phyloP scores from a whole-genome alignment of 2,888 invertebrate species.

The Eristalis tenax region DNA sequence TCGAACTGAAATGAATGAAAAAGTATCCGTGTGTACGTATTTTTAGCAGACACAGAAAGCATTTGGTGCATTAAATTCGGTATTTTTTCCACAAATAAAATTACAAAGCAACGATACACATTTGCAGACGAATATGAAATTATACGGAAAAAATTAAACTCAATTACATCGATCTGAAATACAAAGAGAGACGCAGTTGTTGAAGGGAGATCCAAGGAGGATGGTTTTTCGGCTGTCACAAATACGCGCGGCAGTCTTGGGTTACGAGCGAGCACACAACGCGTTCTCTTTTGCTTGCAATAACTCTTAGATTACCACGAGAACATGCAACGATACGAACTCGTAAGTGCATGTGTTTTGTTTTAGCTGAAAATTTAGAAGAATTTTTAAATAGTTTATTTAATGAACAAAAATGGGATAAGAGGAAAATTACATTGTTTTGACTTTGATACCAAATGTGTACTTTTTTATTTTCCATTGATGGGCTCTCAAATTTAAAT shows the following conservation, averaged over 20 bases:
- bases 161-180: neutral
- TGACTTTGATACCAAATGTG: too few species aligned
- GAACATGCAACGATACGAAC: neutral
- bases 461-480: too few species aligned
- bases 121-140: constrained; percentile 27
- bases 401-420: neutral
- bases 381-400: neutral
- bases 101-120: constrained; percentile 30
- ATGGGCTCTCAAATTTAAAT: too few species aligned
- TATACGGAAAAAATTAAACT: neutral
- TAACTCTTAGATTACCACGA: constrained; percentile 27
- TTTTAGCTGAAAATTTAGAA: neutral
- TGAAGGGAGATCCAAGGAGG: neutral
- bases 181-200: neutral
- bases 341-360: neutral
- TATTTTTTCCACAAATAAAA: neutral
- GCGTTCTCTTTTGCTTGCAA: neutral
- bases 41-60: constrained; percentile 45
- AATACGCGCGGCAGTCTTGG: too few species aligned
- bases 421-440: too few species aligned
- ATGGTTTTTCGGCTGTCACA: neutral
- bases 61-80: constrained; percentile 23
- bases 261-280: neutral
- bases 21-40: neutral
- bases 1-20: neutral